Evolutionary conservation across 2,888 invertebrate genomes (phyloP), one percentile per base, ranked within the genome.

Genomic region (Pollenia labialis): DNA sequence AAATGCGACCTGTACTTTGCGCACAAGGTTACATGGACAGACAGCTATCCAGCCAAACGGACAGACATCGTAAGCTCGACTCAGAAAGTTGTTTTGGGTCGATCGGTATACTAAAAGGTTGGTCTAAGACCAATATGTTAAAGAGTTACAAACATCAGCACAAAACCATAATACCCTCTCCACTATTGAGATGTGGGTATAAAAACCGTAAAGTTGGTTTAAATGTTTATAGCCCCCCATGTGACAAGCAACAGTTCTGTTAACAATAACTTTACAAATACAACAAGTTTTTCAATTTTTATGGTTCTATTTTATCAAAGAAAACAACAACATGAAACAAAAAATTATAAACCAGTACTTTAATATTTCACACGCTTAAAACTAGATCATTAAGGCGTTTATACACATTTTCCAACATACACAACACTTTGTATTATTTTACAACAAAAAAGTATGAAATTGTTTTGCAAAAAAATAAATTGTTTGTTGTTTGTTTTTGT

Each of bases 221-320:
- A 68, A 81, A 60, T 71, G 56, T 81, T 75, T 58, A n/a, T 48
- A 48, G 32, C 23, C 75, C 62, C 16, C 32, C 69, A 68, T 40
- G 71, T 76, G 83, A 64, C 81, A 85, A 79, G 69, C 62, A 77
- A 81, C 79, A 75, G 64, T 75, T 84, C 60, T 68, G 42, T 8
- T 74, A 68, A 79, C 50, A 69, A 75, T 60, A 56, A 71, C 14
- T 46, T 52, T 40, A 9, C 12, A 23, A n/a, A 10, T 52, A 58
- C 66, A 48, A 66, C 23, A 72, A 58, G 9, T 52, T 62, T 40
- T 62, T 52, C 23, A 56, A 58, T 48, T 60, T 62, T 71, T 80
- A 72, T 18, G 4, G 12, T 14, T 58, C 42, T 50, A 18, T 14
- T 79, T 62, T 42, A 16, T 50, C 40, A 48, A 50, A 12, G 44